Evolutionary conservation across 2,888 invertebrate species (phyloP).

Genomic region (Cryptus armator): DNA sequence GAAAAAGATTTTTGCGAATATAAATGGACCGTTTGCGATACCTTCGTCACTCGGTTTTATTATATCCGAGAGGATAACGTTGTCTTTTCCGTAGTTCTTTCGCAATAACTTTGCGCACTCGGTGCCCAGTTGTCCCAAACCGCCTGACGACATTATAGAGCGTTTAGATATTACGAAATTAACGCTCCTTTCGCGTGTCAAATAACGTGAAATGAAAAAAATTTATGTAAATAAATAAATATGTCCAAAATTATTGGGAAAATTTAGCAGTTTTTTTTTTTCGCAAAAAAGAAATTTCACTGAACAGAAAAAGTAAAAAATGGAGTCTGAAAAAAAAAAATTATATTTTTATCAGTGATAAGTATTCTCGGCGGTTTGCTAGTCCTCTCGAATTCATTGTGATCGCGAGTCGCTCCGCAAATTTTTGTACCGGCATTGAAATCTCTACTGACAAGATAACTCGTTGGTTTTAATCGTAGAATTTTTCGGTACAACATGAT

Average conservation of each 20-base stretch:
- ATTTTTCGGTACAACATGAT: constrained; percentile 63
- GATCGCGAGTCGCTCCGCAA: constrained; percentile 2
- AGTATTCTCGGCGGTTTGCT: constrained; percentile 86
- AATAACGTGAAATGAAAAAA: too few relatives aligned
- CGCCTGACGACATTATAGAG: constrained; percentile 86
- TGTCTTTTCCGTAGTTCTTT: constrained; percentile 91
- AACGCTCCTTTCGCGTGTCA: too few relatives aligned
- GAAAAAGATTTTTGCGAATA: constrained; percentile 97
- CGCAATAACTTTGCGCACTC: constrained; percentile 93
- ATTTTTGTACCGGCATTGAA: constrained; percentile 52
- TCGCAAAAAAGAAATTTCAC: too few relatives aligned
- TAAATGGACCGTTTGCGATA: constrained; percentile 91
- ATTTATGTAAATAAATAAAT: too few relatives aligned
- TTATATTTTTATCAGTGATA: constrained; percentile 87
- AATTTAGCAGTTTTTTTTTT: background rate
- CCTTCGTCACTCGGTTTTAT: constrained; percentile 90
- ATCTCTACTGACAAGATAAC: constrained; percentile 39
- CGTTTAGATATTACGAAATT: too few relatives aligned
- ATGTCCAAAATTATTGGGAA: background rate
- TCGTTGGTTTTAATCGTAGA: background rate
- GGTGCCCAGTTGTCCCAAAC: constrained; percentile 93
- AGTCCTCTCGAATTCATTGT: constrained; percentile 47
- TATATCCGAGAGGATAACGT: constrained; percentile 94
- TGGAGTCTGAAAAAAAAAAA: background rate
- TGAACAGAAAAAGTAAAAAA: background rate